A percentile compares a stretch with the other conserved stretches of the same genome.
Evolutionary conservation across 1,140 invertebrate species (phyloP).

Genomic region (Achatina immaculata): DNA sequence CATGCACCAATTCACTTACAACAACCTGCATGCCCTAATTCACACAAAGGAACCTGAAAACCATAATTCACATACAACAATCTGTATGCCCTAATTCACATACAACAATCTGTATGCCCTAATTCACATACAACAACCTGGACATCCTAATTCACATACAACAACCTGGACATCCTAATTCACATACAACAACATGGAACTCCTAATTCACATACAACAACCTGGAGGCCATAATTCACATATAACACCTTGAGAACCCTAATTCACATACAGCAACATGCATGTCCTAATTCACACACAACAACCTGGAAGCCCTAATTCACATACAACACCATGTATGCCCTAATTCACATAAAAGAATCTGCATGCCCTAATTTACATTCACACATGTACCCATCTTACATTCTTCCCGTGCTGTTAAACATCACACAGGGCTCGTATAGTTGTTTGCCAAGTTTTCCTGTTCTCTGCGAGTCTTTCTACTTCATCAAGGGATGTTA

Average conservation of each 20-base stretch:
- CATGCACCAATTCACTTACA: neutral
- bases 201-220: neutral
- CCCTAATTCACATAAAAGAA: neutral
- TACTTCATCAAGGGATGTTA: too few species aligned
- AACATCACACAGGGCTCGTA: too few species aligned
- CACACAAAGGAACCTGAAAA: neutral
- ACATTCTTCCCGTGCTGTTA: too few species aligned
- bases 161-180: neutral
- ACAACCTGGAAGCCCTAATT: neutral
- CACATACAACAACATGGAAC: too few species aligned
- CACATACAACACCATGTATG: neutral
- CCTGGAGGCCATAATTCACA: neutral
- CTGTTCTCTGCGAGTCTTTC: too few species aligned
- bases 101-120: neutral
- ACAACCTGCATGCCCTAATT: neutral
- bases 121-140: neutral
- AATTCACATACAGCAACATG: neutral
- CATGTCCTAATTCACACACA: neutral
- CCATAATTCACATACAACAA: neutral
- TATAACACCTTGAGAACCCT: neutral
- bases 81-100: neutral
- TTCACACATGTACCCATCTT: too few species aligned
- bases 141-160: neutral
- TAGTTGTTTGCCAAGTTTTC: too few species aligned
- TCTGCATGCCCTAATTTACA: neutral